A percentile compares a stretch with the other conserved stretches of the same genome.
These are phyloP conservation scores for Aphelinus atriplicis DNA, from an alignment of 1,140 invertebrate species.

Conservation along the genomic window DNA sequence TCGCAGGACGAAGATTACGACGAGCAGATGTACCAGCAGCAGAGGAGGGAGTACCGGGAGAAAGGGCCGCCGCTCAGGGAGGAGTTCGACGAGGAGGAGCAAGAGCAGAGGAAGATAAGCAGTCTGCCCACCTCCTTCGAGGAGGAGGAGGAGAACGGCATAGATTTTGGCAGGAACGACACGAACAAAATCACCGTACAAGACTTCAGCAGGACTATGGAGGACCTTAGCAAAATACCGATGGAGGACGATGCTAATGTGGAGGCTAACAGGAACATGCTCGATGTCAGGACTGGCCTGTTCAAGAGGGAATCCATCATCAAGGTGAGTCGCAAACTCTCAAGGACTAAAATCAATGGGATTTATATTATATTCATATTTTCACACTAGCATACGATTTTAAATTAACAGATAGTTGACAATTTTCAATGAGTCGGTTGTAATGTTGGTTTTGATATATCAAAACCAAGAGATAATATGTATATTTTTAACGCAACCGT, in stretches of 20 bases:
- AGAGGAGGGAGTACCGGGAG: slow-evolving; percentile 47
- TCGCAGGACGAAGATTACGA: slow-evolving; percentile 59
- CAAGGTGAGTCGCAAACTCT: slow-evolving; percentile 38
- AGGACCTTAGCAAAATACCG: slow-evolving; percentile 24
- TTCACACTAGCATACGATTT: no score
- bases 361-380: no score
- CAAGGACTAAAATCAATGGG: no score
- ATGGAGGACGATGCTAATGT: slow-evolving; percentile 42
- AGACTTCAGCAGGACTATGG: slow-evolving; percentile 55
- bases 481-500: no score
- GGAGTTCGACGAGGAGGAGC: slow-evolving; percentile 49
- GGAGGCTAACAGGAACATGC: slow-evolving; percentile 41
- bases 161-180: slow-evolving; percentile 53
- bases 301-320: slow-evolving; percentile 63
- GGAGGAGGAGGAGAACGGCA: slow-evolving; percentile 52
- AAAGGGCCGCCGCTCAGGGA: slow-evolving; percentile 47
- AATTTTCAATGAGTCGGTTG: neutral
- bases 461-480: no score
- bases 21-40: slow-evolving; percentile 45
- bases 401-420: neutral
- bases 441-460: no score
- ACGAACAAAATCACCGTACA: slow-evolving; percentile 57
- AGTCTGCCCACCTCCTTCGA: slow-evolving; percentile 53
- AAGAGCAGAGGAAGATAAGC: slow-evolving; percentile 38
- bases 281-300: slow-evolving; percentile 54